Evolutionary conservation across 2,888 invertebrate genomes (phyloP), one percentile per base, ranked within the genome.

Genomic region (Masnerella sp.): DNA sequence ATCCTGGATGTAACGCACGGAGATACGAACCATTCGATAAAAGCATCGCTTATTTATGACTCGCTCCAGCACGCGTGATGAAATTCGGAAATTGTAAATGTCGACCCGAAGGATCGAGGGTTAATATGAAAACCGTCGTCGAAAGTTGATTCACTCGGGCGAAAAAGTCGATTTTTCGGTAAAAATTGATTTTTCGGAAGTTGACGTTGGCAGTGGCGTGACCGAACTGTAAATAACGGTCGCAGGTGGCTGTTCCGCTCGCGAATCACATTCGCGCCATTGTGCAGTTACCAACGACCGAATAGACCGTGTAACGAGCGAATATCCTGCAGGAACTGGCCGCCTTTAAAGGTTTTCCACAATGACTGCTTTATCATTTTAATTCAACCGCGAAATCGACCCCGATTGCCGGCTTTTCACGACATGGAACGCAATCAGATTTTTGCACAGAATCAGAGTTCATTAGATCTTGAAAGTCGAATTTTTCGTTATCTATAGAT

Each of bases 211-310:
- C 36, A 51, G 25, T 43, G 45, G 25, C 43, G 36, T 36, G 54
- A 43, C 58, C 64, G n/a, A 51, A 40, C 59, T 62, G 56, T 69
- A 73, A 75, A 75, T 73, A 72, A 75, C 47, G 61, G 61, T 43
- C 61, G 59, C 69, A 75, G 75, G 61, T 72, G 75, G 65, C 34
- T 58, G 20, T 71, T 59, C 34, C 18, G 54, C 18, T 61, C 42
- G 43, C 51, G 58, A 58, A 64, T 62, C 64, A 54, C 51, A 64
- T 42, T 64, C 51, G 30, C 54, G 38, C 43, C 52, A 71, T 71
- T 65, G 65, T 71, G 51, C 52, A 40, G 32, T 52, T 58, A 59
- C 45, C 67, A 42, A 30, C 40, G 42, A 56, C 34, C 47, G 58
- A 58, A 58, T 67, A 59, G 43, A 59, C 18, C 36, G 11, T 51